These are phyloP conservation scores for Crotalus adamanteus DNA, from an alignment of 2,797 vertebrate genomes.

Conservation along the genomic window DNA sequence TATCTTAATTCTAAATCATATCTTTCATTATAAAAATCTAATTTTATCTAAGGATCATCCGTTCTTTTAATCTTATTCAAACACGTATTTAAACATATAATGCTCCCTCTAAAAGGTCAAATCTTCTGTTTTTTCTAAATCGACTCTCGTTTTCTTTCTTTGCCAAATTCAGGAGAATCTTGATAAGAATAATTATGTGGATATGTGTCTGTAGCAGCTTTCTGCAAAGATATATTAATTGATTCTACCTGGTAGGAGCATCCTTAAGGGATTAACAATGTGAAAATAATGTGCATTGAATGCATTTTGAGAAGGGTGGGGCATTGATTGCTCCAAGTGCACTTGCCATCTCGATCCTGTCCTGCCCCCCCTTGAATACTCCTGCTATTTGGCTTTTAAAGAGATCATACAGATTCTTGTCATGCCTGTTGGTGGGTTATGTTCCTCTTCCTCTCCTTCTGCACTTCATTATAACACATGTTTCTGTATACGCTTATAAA, in stretches of 20 bases:
- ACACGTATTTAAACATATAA: no score
- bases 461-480: neutral
- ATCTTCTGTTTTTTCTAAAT: no score
- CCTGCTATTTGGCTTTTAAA: neutral
- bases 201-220: neutral
- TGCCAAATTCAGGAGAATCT: neutral
- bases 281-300: neutral
- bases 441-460: neutral
- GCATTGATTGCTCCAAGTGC: neutral
- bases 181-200: neutral
- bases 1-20: no score
- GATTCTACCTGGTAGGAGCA: neutral
- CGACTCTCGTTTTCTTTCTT: no score
- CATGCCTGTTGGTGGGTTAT: neutral
- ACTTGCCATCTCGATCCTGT: neutral
- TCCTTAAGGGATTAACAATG: neutral
- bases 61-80: no score
- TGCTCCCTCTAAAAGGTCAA: no score
- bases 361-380: neutral
- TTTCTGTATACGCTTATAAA: no score
- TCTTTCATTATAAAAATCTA: no score
- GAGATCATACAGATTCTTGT: neutral
- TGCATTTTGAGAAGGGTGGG: neutral
- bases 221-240: neutral
- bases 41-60: no score